phyloP scores from a whole-genome alignment of 2,888 invertebrate species.

The Cryptus viduatorius region DNA sequence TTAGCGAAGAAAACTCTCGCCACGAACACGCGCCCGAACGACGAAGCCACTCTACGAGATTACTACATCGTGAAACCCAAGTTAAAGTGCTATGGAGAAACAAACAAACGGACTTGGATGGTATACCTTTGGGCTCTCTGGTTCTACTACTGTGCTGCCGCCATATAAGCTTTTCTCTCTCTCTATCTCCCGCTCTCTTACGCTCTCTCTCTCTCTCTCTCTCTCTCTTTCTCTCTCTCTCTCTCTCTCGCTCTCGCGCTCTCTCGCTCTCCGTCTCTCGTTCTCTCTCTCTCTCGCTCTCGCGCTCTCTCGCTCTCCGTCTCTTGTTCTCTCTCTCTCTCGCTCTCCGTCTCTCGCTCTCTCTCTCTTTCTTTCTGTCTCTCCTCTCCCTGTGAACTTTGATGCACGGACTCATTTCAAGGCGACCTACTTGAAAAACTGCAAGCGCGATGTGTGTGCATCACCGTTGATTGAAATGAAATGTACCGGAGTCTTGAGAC shows the following conservation, averaged over 20 bases:
- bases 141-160: conserved; percentile 44
- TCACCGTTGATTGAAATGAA: conserved; percentile 45
- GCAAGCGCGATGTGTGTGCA: not conserved
- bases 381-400: conserved; percentile 65
- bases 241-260: no score
- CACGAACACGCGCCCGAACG: conserved; percentile 48
- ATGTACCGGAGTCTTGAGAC: conserved; percentile 10
- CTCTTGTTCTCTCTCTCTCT: not conserved
- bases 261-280: not conserved
- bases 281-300: conserved; percentile 29
- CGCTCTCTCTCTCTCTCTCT: not conserved
- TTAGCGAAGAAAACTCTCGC: conserved; percentile 54
- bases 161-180: conserved; percentile 46
- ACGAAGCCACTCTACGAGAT: conserved; percentile 75
- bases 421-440: conserved; percentile 56
- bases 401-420: conserved; percentile 67
- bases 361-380: not conserved
- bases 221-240: conserved; percentile 16
- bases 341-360: conserved; percentile 29
- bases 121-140: conserved; percentile 52
- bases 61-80: conserved; percentile 69
- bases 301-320: not conserved
- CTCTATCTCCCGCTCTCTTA: no score
- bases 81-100: conserved; percentile 66
- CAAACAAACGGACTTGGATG: conserved; percentile 67